phyloP scores from a whole-genome alignment of 2,797 vertebrate genomes.

The Distichodus sexfasciatus region DNA sequence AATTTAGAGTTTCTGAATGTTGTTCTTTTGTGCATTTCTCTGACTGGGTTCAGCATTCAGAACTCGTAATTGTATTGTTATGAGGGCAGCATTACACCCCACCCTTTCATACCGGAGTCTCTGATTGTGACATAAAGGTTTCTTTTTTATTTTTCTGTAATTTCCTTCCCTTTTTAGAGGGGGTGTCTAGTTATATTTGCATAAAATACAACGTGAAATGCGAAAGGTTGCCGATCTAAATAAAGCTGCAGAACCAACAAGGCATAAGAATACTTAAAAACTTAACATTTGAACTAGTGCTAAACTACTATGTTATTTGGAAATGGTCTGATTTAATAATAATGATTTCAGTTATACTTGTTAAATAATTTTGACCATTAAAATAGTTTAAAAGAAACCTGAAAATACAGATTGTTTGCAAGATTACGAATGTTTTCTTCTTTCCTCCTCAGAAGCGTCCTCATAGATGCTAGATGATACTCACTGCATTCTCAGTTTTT shows the following conservation, averaged over 20 bases:
- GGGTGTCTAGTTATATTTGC: neutral
- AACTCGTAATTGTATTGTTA: neutral
- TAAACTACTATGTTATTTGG: conserved; percentile 21
- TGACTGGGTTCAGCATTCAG: neutral
- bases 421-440: conserved; percentile 67
- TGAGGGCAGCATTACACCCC: neutral
- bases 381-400: conserved; percentile 35
- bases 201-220: too few species aligned
- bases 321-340: conserved; percentile 35
- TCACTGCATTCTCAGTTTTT: conserved; percentile 30
- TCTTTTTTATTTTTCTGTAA: neutral
- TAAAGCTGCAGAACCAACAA: too few species aligned
- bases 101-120: conserved; percentile 19
- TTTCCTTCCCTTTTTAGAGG: neutral
- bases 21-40: neutral
- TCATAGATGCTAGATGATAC: conserved; percentile 30
- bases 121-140: conserved; percentile 16
- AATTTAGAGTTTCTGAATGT: neutral
- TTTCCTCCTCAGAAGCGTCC: conserved; percentile 24
- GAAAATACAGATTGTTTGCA: conserved; percentile 55
- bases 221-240: too few species aligned
- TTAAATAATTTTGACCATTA: conserved; percentile 55
- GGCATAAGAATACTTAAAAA: too few species aligned
- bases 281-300: too few species aligned
- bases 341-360: conserved; percentile 53